Percentiles rank a stretch among this genome's conserved stretches.
Conservation (phyloP, 2,888 invertebrate species). For the Lysandra bellargus region DNA sequence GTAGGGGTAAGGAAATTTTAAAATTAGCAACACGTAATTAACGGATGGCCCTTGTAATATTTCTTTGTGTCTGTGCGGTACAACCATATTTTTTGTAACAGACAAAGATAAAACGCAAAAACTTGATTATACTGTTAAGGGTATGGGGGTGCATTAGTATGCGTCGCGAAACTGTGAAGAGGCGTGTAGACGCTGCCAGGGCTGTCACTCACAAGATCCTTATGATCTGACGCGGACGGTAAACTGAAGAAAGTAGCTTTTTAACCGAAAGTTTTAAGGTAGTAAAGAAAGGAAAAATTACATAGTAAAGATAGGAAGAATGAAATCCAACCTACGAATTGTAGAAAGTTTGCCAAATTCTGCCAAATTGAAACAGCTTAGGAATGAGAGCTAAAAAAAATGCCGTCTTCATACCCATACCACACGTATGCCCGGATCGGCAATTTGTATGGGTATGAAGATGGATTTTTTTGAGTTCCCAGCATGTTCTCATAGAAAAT, state of each 20-base stretch:
- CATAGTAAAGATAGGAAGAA: not conserved
- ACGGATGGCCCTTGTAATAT: not conserved
- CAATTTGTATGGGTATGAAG: too few relatives aligned
- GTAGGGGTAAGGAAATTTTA: not conserved
- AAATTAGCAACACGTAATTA: not conserved
- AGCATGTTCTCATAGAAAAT: too few relatives aligned
- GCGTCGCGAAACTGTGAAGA: conserved; percentile 50
- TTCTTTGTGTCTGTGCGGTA: not conserved
- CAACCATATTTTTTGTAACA: not conserved
- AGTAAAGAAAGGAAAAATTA: not conserved
- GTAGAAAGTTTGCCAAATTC: not conserved
- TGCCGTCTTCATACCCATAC: too few relatives aligned
- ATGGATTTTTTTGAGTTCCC: too few relatives aligned
- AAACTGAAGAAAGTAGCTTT: not conserved
- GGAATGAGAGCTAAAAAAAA: not conserved
- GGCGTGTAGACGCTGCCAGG: conserved; percentile 59
- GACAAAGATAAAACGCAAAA: conserved; percentile 23
- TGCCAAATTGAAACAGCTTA: not conserved
- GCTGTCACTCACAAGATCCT: not conserved
- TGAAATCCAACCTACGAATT: not conserved
- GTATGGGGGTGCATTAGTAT: conserved; percentile 45
- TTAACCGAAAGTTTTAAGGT: not conserved
- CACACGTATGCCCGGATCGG: too few relatives aligned
- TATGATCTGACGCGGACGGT: not conserved
- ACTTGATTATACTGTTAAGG: conserved; percentile 31